Conservation (phyloP, 1,140 invertebrate genomes). For the Leptonema lineaticorne region DNA sequence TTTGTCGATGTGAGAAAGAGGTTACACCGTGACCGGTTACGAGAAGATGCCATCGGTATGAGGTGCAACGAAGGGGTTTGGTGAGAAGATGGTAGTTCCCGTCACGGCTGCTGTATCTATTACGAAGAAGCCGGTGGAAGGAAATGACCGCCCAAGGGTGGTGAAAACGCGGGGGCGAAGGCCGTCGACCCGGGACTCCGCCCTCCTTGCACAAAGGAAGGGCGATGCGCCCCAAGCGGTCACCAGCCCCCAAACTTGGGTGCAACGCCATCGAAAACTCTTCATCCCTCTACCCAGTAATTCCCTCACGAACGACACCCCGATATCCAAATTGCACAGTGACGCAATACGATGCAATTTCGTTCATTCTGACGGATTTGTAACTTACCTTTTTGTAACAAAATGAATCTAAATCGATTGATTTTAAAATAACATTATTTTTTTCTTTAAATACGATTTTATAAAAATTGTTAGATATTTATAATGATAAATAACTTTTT, state of each 20-base stretch:
- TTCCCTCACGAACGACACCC: not conserved
- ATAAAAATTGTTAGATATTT: too few species aligned
- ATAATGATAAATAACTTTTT: too few species aligned
- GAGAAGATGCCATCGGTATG: not conserved
- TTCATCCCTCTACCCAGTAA: too few species aligned
- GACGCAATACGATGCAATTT: not conserved
- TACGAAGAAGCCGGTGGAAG: not conserved
- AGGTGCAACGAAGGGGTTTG: not conserved
- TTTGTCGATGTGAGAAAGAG: not conserved
- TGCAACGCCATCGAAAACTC: slow-evolving; percentile 3
- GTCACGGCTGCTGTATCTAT: not conserved
- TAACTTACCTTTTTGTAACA: too few species aligned
- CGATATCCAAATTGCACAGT: not conserved
- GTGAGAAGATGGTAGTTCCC: not conserved
- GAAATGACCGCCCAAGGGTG: slow-evolving; percentile 13
- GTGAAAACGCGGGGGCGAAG: slow-evolving; percentile 3
- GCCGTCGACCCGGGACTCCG: too few species aligned
- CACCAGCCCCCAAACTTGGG: slow-evolving; percentile 9
- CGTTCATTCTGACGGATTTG: too few species aligned
- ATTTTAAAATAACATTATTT: too few species aligned
- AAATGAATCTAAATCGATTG: too few species aligned
- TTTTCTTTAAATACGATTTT: too few species aligned
- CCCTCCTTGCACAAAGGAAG: slow-evolving; percentile 28
- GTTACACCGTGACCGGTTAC: not conserved
- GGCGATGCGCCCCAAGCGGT: slow-evolving; percentile 20